Evolutionary conservation across 2,797 vertebrate genomes (phyloP), one percentile per base, ranked within the genome.

Genomic region (Denticeps clupeoides): DNA sequence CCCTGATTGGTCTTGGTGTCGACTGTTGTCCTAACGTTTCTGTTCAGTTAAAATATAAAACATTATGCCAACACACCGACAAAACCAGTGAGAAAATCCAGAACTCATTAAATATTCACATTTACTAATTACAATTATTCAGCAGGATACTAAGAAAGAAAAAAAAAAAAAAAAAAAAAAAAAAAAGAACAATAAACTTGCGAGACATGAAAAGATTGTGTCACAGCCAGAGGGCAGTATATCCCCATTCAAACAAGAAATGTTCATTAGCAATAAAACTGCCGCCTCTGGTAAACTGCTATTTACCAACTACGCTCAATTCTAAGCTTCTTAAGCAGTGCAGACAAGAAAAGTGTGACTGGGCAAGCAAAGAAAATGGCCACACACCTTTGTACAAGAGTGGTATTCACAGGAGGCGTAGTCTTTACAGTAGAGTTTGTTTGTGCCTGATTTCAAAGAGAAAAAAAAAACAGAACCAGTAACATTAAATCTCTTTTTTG

Each of bases 1-100:
- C n/a, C n/a, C n/a, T n/a, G n/a, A n/a, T n/a, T n/a, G n/a, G n/a
- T n/a, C 70, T 82, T 83, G 41, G 75, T 12, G 47, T 84, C 84
- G 60, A 76, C 38, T 21, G 72, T 44, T 26, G 77, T 62, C 63
- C 79, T 73, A 64, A 73, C 65, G 9, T 64, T 70, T 63, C 82
- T 87, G 74, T 76, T n/a, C n/a, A n/a, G n/a, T n/a, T n/a, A n/a
- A n/a, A n/a, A n/a, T n/a, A n/a, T n/a, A n/a, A n/a, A n/a, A n/a
- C n/a, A n/a, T n/a, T n/a, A n/a, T n/a, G n/a, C n/a, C n/a, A n/a
- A n/a, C n/a, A n/a, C n/a, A n/a, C n/a, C n/a, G n/a, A n/a, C n/a
- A 72, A 58, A 62, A 55, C 77, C 65, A 77, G 47, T 79, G 62
- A 68, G 41, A 63, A 64, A 40, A 47, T 58, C 13, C 27, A 6